Percentiles rank a stretch among this genome's conserved stretches.
Evolutionary conservation across 2,797 vertebrate species (phyloP).

Genomic region (Anguilla pacifica): DNA sequence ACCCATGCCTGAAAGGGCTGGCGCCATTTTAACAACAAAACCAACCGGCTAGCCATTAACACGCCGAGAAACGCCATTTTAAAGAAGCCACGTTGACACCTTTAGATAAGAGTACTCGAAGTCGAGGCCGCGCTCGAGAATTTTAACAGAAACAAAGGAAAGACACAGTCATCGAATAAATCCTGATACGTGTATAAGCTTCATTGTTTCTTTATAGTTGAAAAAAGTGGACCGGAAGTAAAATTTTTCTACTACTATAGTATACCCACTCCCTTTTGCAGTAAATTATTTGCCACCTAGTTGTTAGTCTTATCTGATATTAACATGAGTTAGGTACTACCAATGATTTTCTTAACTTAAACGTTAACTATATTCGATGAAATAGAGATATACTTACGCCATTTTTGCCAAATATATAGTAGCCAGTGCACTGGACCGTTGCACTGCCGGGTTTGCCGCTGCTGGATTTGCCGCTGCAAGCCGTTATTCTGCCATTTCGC

Average conservation of each 20-base stretch:
- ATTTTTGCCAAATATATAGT: conserved; percentile 67
- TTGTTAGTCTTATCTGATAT: too few relatives aligned
- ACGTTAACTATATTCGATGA: background rate
- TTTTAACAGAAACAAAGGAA: background rate
- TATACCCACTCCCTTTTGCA: too few relatives aligned
- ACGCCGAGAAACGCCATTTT: conserved; percentile 42
- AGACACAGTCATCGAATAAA: background rate
- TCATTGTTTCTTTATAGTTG: background rate
- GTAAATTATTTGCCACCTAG: too few relatives aligned
- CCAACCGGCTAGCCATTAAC: background rate
- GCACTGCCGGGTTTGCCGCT: conserved; percentile 74
- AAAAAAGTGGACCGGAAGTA: too few relatives aligned
- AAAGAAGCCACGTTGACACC: conserved; percentile 53
- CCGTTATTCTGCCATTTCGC: conserved; percentile 74
- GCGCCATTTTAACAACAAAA: conserved; percentile 65
- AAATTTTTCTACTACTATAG: too few relatives aligned
- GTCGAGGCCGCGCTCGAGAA: too few relatives aligned
- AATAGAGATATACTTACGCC: conserved; percentile 70
- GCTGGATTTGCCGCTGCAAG: conserved; percentile 66
- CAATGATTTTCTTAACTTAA: too few relatives aligned
- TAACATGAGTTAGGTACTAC: too few relatives aligned
- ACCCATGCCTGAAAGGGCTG: conserved; percentile 15
- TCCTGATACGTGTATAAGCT: background rate
- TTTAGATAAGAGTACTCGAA: background rate
- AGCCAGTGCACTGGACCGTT: conserved; percentile 76